Conservation (phyloP, 2,113 vertebrate genomes). For the Rhinoderma darwinii region DNA sequence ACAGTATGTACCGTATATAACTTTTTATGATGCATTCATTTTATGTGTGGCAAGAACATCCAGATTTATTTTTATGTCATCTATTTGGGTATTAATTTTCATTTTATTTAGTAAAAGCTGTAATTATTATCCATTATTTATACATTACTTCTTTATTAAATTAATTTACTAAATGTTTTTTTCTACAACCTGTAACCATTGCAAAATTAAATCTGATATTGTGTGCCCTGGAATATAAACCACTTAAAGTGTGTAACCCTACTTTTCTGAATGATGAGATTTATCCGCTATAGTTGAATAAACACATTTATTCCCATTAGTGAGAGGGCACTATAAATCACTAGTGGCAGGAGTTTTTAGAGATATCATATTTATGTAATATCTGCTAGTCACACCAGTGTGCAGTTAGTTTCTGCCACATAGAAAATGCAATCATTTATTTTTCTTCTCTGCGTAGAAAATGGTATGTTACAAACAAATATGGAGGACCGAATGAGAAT, state of each 20-base stretch:
- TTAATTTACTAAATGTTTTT: slow-evolving; percentile 54
- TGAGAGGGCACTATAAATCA: slow-evolving; percentile 68
- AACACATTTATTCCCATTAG: slow-evolving; percentile 68
- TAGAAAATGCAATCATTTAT: not conserved
- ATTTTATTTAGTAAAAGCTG: no score
- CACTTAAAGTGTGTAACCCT: slow-evolving; percentile 63
- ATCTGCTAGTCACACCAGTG: not conserved
- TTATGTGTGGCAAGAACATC: no score
- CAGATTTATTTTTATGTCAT: no score
- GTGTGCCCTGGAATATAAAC: slow-evolving; percentile 66
- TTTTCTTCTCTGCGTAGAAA: not conserved
- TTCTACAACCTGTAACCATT: slow-evolving; percentile 59
- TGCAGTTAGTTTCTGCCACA: slow-evolving; percentile 4
- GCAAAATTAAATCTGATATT: slow-evolving; percentile 60
- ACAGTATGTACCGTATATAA: no score
- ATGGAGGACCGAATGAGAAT: not conserved
- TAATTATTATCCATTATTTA: no score
- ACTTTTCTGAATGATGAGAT: slow-evolving; percentile 68
- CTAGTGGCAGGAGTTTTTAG: slow-evolving; percentile 54
- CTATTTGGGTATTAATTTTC: no score
- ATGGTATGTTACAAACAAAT: slow-evolving; percentile 19
- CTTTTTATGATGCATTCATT: no score
- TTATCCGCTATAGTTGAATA: slow-evolving; percentile 66
- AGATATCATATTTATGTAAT: slow-evolving; percentile 45
- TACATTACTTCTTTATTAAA: slow-evolving; percentile 62